Evolutionary conservation across 2,888 invertebrate species (phyloP), one percentile per base, ranked within the genome.

Genomic region (Cetonia aurata): DNA sequence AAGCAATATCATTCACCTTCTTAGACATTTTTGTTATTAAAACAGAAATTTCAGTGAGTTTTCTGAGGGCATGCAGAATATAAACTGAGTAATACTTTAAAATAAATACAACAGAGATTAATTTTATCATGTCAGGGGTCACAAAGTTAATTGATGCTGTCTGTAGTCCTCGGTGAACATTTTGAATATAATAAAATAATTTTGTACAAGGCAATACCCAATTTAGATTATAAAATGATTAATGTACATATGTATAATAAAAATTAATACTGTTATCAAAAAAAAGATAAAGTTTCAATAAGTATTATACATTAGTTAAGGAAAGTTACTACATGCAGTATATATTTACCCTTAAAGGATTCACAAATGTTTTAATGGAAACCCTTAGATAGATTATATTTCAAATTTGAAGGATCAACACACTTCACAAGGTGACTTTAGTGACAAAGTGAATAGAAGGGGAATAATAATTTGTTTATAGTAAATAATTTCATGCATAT

Each of bases 401-500:
- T 60, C 44, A 46, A 67, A 67, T 56, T 50, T 62, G 17, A 50
- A 62, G 62, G 33, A 37, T 37, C 19, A 12, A 44, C 10, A 46
- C 57, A 46, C 33, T 50, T 44, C 13, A 57, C 67, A 67, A 67
- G 67, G 67, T 67, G 67, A 67, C 67, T 57, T 67, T 67, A 48
- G 57, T 67, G 10, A 57, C 48, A 67, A 67, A 67, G 19, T 46
- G 15, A 12, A 25, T n/a, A 55, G 19, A 31, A 31, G 55, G 56
- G 53, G 31, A 31, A 13, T 44, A 12, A 44, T 42, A 52, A 25
- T 50, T 31, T 37, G n/a, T 57, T 33, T 19, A 46, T 62, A 13
- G 37, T 55, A 31, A 50, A 13, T 48, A 46, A 6, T 42, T 6
- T 59, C 17, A n/a, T n/a, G 41, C n/a, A 17, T 15, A 44, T 44